phyloP scores from a whole-genome alignment of 2,113 vertebrate genomes.

The Proteles cristata region DNA sequence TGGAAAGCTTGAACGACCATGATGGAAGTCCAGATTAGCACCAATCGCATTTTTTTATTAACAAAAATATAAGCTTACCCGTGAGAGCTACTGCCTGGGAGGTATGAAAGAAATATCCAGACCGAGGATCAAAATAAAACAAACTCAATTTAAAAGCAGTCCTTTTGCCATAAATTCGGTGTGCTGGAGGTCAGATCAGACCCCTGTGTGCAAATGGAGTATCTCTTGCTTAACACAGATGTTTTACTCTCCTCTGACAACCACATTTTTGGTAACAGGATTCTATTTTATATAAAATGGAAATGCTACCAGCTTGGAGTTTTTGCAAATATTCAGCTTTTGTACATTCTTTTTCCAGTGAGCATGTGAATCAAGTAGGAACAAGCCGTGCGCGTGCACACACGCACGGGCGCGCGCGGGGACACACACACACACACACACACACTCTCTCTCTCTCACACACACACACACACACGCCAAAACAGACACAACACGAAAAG shows the following conservation, averaged over 20 bases:
- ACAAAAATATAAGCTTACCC: slow-evolving; percentile 76
- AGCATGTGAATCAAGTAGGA: slow-evolving; percentile 44
- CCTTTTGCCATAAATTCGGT: slow-evolving; percentile 53
- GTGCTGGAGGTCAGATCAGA: slow-evolving; percentile 67
- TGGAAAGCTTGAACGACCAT: slow-evolving; percentile 49
- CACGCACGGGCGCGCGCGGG: not conserved
- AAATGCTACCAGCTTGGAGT: slow-evolving; percentile 60
- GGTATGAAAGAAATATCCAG: slow-evolving; percentile 76
- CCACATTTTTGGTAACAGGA: slow-evolving; percentile 40
- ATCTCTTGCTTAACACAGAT: slow-evolving; percentile 63
- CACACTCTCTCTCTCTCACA: not conserved
- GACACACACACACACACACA: not conserved
- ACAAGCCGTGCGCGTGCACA: not conserved
- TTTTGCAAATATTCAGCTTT: slow-evolving; percentile 63
- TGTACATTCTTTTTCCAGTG: not conserved
- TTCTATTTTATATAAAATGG: slow-evolving; percentile 52
- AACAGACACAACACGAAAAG: not conserved
- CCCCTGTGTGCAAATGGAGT: slow-evolving; percentile 44
- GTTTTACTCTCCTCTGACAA: slow-evolving; percentile 60
- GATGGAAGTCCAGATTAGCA: slow-evolving; percentile 79
- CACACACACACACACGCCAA: not conserved
- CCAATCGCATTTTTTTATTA: slow-evolving; percentile 78
- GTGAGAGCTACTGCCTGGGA: slow-evolving; percentile 74
- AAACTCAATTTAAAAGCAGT: slow-evolving; percentile 73
- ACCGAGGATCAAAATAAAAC: slow-evolving; percentile 78